These are phyloP conservation scores for Neoscelio sp. DNA, from an alignment of 2,888 invertebrate species.

Conservation along the genomic window DNA sequence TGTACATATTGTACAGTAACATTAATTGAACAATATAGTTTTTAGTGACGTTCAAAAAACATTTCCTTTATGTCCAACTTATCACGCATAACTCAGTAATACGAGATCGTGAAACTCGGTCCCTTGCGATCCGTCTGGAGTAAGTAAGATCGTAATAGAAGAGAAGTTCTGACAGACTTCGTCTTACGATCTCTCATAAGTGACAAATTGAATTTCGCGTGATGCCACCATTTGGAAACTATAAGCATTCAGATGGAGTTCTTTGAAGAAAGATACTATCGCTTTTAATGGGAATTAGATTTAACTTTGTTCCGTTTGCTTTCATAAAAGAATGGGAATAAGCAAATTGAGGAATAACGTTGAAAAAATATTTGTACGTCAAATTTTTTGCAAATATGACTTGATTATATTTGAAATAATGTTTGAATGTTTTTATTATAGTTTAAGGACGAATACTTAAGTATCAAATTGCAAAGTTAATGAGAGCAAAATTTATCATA, in stretches of 20 bases:
- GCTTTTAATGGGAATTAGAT: background rate
- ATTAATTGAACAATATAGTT: no score
- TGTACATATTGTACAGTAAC: no score
- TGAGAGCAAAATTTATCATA: no score
- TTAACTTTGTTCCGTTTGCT: background rate
- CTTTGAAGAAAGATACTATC: constrained; percentile 4
- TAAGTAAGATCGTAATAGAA: constrained; percentile 7
- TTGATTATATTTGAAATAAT: no score
- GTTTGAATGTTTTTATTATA: no score
- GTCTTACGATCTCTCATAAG: constrained; percentile 21
- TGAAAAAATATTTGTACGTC: no score
- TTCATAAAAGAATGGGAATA: no score
- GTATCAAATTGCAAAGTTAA: no score
- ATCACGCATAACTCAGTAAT: constrained; percentile 7
- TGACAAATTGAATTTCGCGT: constrained; percentile 31
- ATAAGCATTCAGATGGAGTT: background rate
- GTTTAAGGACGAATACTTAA: no score
- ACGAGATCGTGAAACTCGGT: constrained; percentile 17
- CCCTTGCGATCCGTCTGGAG: background rate
- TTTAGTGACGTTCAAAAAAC: background rate
- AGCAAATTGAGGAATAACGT: no score
- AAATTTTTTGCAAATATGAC: no score
- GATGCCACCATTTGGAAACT: constrained; percentile 2
- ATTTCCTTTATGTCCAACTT: background rate
- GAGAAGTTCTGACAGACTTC: constrained; percentile 15